A percentile compares a stretch with the other conserved stretches of the same genome.
Evolutionary conservation across 2,113 vertebrate genomes (phyloP).

Genomic region (Leptobrachium leishanense): DNA sequence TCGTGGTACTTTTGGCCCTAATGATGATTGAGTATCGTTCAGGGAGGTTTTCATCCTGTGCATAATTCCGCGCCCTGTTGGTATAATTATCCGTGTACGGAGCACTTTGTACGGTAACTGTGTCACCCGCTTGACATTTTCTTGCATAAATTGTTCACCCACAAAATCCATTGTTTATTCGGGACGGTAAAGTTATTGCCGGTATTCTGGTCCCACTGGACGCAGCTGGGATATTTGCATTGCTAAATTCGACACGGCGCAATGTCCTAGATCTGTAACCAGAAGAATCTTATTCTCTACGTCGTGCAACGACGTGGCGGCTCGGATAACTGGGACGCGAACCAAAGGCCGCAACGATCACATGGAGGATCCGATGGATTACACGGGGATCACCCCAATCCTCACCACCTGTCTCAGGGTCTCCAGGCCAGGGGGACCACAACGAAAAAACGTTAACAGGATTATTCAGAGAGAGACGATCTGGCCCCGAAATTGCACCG

Average conservation of each 20-base stretch:
- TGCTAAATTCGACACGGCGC: neutral
- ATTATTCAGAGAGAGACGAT: no score
- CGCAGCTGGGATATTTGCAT: neutral
- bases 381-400: no score
- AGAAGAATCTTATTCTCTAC: no score
- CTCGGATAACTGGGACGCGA: no score
- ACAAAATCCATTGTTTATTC: neutral
- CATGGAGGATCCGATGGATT: no score
- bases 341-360: no score
- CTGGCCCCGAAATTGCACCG: no score
- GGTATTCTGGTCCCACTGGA: neutral
- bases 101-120: neutral
- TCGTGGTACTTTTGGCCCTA: neutral
- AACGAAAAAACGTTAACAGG: no score
- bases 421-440: no score
- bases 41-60: neutral
- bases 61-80: neutral
- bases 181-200: neutral
- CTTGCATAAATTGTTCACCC: neutral
- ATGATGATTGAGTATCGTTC: constrained; percentile 4
- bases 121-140: neutral
- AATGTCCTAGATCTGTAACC: neutral
- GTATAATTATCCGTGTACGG: neutral
- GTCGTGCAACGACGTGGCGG: no score
- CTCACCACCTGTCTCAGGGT: no score